Conservation (phyloP, 30 jellyfish, hydroid and myxozoan genomes). For the Aurelia sp. region DNA sequence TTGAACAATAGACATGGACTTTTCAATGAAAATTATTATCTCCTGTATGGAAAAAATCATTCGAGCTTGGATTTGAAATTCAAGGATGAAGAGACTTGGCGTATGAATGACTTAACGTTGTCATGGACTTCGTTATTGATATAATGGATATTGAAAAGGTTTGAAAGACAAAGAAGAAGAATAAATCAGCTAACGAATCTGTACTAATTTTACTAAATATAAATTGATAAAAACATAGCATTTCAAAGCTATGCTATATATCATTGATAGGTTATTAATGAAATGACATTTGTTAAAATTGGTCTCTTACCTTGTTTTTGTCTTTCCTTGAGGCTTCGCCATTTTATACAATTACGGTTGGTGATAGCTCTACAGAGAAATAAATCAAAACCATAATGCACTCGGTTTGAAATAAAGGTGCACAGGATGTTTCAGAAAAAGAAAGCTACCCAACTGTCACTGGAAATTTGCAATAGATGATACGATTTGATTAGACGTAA, state of each 20-base stretch:
- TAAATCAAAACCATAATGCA: too few species aligned
- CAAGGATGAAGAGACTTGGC: constrained; percentile 8
- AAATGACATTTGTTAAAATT: constrained; percentile 38
- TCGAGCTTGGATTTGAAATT: background rate
- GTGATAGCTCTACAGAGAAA: too few species aligned
- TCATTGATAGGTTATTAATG: constrained; percentile 13
- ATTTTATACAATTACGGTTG: too few species aligned
- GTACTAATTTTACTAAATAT: constrained; percentile 14
- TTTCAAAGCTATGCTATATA: constrained; percentile 16
- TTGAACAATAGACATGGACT: constrained; percentile 34
- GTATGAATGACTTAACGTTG: constrained; percentile 2
- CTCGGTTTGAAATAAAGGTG: too few species aligned
- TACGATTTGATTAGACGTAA: too few species aligned
- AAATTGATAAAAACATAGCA: constrained; percentile 28
- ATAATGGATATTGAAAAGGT: background rate
- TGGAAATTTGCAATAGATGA: too few species aligned
- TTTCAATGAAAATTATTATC: background rate
- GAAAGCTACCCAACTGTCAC: too few species aligned
- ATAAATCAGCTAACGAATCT: background rate
- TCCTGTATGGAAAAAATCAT: constrained; percentile 1
- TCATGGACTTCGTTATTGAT: constrained; percentile 44
- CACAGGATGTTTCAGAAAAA: too few species aligned
- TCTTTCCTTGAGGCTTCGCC: too few species aligned
- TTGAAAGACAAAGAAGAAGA: background rate
- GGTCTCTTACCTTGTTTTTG: background rate